Evolutionary conservation across 1,140 invertebrate genomes (phyloP).

Genomic region (Drosophila yakuba): DNA sequence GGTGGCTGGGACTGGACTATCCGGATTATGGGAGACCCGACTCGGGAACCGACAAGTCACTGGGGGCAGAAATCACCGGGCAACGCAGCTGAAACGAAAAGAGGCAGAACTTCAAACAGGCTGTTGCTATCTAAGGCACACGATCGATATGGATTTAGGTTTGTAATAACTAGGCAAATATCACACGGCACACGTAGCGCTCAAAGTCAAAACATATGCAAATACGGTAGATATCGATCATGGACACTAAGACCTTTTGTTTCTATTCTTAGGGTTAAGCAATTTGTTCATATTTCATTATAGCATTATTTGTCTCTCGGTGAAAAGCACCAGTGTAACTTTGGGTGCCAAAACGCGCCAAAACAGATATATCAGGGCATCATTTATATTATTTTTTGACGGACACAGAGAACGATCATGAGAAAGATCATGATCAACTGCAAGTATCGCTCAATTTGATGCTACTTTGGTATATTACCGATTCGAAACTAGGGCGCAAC

Average conservation of each 20-base stretch:
- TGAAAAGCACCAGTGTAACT: too few species aligned
- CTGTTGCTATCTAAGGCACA: constrained; percentile 37
- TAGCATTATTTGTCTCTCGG: background rate
- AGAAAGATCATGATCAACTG: constrained; percentile 29
- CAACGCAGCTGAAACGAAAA: constrained; percentile 30
- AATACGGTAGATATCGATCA: background rate
- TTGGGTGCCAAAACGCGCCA: constrained; percentile 22
- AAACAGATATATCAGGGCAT: constrained; percentile 21
- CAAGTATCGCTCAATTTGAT: constrained; percentile 24
- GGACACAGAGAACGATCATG: constrained; percentile 23
- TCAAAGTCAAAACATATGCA: constrained; percentile 13
- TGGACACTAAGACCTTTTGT: background rate
- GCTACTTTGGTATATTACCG: constrained; percentile 40
- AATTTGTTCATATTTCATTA: background rate
- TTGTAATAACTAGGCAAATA: constrained; percentile 23
- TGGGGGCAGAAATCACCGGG: constrained; percentile 7
- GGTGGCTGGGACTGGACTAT: background rate
- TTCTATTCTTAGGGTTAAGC: background rate
- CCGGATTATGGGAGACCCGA: background rate
- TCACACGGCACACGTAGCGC: constrained; percentile 11
- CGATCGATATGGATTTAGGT: constrained; percentile 32
- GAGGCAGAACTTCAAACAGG: constrained; percentile 12
- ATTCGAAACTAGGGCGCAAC: background rate
- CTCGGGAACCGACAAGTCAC: constrained; percentile 18
- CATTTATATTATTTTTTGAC: constrained; percentile 25